Percentiles rank a stretch among this genome's conserved stretches.
phyloP scores from a whole-genome alignment of 2,113 vertebrate genomes.

The Myrmecophaga tridactyla region DNA sequence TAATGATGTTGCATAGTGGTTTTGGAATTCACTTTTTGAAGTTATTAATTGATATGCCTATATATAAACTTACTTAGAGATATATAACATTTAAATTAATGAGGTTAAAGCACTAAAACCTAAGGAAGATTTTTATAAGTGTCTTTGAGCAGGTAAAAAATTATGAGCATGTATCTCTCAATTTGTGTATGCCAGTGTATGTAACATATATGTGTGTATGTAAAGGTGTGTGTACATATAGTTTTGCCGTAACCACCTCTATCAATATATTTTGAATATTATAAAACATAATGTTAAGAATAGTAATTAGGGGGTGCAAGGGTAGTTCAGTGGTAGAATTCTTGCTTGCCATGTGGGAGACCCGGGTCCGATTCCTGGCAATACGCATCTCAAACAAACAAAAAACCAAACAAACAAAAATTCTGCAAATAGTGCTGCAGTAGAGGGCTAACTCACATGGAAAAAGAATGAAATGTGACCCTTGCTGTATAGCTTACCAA shows the following conservation, averaged over 20 bases:
- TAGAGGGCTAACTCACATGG: too few relatives aligned
- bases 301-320: too few relatives aligned
- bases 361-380: too few relatives aligned
- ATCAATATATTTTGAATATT: not conserved
- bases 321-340: too few relatives aligned
- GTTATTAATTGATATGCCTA: not conserved
- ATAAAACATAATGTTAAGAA: not conserved
- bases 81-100: not conserved
- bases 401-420: too few relatives aligned
- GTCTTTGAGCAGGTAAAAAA: not conserved
- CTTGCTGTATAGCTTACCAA: too few relatives aligned
- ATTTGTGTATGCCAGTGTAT: fast-evolving
- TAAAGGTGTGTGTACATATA: too few relatives aligned
- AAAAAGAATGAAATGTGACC: too few relatives aligned
- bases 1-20: not conserved
- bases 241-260: not conserved
- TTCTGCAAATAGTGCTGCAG: too few relatives aligned
- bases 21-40: not conserved
- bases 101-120: not conserved
- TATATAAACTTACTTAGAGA: not conserved
- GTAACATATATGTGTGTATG: not conserved
- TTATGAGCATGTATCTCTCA: not conserved
- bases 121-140: not conserved
- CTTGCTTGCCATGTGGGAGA: too few relatives aligned
- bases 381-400: too few relatives aligned